These are phyloP conservation scores for Actinia equina DNA, from an alignment of 64 coral and sea anemone species.

Conservation along the genomic window DNA sequence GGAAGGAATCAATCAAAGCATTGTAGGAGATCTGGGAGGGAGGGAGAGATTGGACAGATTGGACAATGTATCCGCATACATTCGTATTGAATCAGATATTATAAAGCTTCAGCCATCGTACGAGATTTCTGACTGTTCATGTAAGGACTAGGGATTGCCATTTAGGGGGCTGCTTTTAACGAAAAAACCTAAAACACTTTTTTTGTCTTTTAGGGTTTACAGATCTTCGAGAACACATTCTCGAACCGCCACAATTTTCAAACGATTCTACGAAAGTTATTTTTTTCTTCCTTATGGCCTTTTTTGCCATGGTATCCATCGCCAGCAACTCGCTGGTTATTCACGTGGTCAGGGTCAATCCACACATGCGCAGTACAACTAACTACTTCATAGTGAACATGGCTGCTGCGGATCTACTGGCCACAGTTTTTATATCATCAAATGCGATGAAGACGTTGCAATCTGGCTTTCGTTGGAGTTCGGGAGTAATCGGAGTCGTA, in stretches of 20 bases:
- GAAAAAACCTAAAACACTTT: neutral
- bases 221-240: neutral
- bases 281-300: neutral
- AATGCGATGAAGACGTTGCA: neutral
- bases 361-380: constrained; percentile 1
- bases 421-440: neutral
- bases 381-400: constrained; percentile 17
- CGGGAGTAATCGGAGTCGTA: neutral
- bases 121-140: too few species aligned
- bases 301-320: neutral
- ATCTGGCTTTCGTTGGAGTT: neutral
- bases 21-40: too few species aligned
- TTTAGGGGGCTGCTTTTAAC: too few species aligned
- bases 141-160: too few species aligned
- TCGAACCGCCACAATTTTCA: neutral
- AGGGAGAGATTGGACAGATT: too few species aligned
- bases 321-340: neutral
- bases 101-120: too few species aligned
- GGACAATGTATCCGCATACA: too few species aligned
- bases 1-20: too few species aligned
- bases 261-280: neutral
- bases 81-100: too few species aligned
- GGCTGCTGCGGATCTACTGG: neutral
- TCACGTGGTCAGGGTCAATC: constrained; percentile 17
- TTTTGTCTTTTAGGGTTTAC: neutral